A percentile compares a stretch with the other conserved stretches of the same genome.
phyloP scores from a whole-genome alignment of 2,797 vertebrate species.

The Gobio occitaniae region DNA sequence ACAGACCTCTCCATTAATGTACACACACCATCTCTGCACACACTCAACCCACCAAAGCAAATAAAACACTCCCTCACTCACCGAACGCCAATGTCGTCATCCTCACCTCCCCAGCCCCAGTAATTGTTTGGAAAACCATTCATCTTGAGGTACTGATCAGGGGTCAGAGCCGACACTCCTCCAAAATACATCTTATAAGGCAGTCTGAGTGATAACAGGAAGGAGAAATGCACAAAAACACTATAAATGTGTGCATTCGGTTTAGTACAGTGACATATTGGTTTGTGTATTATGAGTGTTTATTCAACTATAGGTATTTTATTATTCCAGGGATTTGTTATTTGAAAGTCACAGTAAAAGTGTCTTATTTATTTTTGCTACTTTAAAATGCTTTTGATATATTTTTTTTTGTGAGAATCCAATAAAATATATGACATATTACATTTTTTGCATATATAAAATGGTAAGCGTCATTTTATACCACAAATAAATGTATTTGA shows the following conservation, averaged over 20 bases:
- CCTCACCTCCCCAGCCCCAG: slow-evolving; percentile 86
- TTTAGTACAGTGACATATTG: neutral
- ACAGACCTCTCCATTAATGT: slow-evolving; percentile 2
- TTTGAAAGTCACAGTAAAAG: neutral
- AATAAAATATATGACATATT: neutral
- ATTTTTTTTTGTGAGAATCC: neutral
- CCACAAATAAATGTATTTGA: neutral
- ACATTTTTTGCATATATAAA: neutral
- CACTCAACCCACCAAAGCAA: neutral
- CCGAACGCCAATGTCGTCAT: slow-evolving; percentile 83
- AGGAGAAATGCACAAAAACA: neutral
- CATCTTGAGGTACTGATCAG: slow-evolving; percentile 85
- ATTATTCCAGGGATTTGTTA: neutral
- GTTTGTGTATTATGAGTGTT: neutral
- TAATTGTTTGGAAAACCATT: slow-evolving; percentile 86
- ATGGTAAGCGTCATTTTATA: neutral
- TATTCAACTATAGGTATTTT: neutral
- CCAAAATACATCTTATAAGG: slow-evolving; percentile 85
- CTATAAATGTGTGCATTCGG: neutral
- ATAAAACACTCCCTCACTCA: slow-evolving; percentile 57
- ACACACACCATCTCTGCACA: neutral
- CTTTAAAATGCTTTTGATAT: too few species aligned
- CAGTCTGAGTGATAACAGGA: slow-evolving; percentile 69
- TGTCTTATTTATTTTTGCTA: neutral
- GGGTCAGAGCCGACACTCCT: slow-evolving; percentile 82